A percentile compares a stretch with the other conserved stretches of the same genome.
These are phyloP conservation scores for Erannis defoliaria DNA, from an alignment of 2,888 invertebrate genomes.

Conservation along the genomic window DNA sequence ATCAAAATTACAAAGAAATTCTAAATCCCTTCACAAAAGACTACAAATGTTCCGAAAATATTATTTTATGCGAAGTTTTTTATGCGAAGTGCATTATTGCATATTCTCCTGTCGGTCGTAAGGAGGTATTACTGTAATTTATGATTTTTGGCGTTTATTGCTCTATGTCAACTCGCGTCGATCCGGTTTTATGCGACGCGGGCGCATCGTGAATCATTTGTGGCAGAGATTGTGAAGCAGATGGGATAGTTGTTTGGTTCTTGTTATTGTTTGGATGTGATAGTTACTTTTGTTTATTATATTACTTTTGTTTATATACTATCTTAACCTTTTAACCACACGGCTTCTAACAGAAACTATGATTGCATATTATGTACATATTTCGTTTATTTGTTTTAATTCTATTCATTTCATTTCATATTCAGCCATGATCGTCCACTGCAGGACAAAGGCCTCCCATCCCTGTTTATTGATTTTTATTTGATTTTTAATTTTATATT, in stretches of 20 bases:
- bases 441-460: too few species aligned
- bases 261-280: not conserved
- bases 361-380: too few species aligned
- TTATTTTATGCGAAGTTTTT: slow-evolving; percentile 47
- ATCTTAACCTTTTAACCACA: too few species aligned
- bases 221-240: slow-evolving; percentile 44
- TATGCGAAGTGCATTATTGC: slow-evolving; percentile 66
- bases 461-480: too few species aligned
- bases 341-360: too few species aligned
- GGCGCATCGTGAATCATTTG: slow-evolving; percentile 64
- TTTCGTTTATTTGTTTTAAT: too few species aligned
- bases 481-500: not conserved
- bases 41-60: slow-evolving; percentile 63
- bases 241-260: slow-evolving; percentile 5
- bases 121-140: slow-evolving; percentile 73
- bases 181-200: slow-evolving; percentile 66
- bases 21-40: slow-evolving; percentile 52
- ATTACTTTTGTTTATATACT: too few species aligned
- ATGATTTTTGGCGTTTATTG: slow-evolving; percentile 77
- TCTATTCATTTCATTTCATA: too few species aligned
- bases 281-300: too few species aligned
- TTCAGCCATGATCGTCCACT: too few species aligned
- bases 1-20: slow-evolving; percentile 54
- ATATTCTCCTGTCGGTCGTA: slow-evolving; percentile 72
- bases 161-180: slow-evolving; percentile 74